phyloP scores from a whole-genome alignment of 2,888 invertebrate species.

The Campoplex capitator region DNA sequence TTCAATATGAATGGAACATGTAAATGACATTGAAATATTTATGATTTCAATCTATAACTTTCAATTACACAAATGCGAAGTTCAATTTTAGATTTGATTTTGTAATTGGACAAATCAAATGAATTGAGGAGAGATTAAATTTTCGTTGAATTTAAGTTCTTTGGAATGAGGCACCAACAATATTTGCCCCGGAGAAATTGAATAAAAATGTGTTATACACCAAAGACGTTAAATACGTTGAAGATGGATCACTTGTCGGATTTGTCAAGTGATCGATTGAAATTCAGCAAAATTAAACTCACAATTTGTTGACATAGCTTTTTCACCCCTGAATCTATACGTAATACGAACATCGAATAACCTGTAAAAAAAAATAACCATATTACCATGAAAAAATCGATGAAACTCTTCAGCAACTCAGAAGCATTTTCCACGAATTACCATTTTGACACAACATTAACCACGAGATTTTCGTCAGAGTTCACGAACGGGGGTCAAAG shows the following conservation, averaged over 20 bases:
- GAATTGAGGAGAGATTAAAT: not conserved
- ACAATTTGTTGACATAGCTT: not conserved
- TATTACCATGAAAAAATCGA: not conserved
- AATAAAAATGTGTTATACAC: not conserved
- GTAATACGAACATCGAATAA: not conserved
- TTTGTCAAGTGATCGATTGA: not conserved
- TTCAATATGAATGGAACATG: not conserved
- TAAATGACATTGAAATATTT: not conserved
- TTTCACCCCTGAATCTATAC: not conserved
- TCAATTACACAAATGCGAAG: not conserved
- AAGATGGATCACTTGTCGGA: not conserved
- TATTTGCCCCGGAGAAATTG: not conserved
- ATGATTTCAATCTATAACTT: not conserved
- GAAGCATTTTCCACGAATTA: not conserved
- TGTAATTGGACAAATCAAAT: not conserved
- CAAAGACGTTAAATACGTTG: not conserved
- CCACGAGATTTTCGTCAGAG: constrained; percentile 25
- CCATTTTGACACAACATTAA: not conserved
- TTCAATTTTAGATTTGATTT: no score
- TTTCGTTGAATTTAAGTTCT: no score
- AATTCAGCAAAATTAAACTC: not conserved
- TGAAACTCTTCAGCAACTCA: not conserved
- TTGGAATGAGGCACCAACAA: not conserved
- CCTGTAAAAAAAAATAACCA: not conserved
- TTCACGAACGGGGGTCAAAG: constrained; percentile 47